Conservation (phyloP, 2,797 vertebrate genomes). For the Crax fasciolata region DNA sequence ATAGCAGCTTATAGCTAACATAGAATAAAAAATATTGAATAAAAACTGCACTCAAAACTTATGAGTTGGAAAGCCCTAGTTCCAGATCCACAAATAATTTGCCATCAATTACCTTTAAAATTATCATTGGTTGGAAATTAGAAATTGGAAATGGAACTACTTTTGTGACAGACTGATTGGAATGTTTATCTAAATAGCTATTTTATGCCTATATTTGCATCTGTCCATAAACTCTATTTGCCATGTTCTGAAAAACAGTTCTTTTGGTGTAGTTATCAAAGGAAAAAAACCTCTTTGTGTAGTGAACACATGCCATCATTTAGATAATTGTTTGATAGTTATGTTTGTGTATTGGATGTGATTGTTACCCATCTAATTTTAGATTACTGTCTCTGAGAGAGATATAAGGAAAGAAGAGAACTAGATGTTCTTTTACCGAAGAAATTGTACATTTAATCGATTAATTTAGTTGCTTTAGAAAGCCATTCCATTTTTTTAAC, state of each 20-base stretch:
- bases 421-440: background rate
- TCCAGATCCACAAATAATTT: conserved; percentile 2
- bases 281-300: background rate
- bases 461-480: background rate
- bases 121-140: background rate
- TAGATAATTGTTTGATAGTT: conserved; percentile 25
- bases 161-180: conserved; percentile 5
- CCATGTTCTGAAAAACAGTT: conserved; percentile 14
- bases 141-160: conserved; percentile 22
- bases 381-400: background rate
- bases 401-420: background rate
- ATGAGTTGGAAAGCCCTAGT: background rate
- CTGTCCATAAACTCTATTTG: conserved; percentile 6
- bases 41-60: background rate
- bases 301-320: conserved; percentile 19
- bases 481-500: background rate
- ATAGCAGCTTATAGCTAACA: background rate
- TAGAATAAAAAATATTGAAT: background rate
- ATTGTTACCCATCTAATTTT: background rate
- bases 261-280: background rate
- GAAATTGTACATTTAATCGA: background rate
- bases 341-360: background rate
- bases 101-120: conserved; percentile 9
- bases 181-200: conserved; percentile 46
- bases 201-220: conserved; percentile 11